Evolutionary conservation across 1,140 invertebrate genomes (phyloP), one percentile per base, ranked within the genome.

Genomic region (Brachionus koreanus): DNA sequence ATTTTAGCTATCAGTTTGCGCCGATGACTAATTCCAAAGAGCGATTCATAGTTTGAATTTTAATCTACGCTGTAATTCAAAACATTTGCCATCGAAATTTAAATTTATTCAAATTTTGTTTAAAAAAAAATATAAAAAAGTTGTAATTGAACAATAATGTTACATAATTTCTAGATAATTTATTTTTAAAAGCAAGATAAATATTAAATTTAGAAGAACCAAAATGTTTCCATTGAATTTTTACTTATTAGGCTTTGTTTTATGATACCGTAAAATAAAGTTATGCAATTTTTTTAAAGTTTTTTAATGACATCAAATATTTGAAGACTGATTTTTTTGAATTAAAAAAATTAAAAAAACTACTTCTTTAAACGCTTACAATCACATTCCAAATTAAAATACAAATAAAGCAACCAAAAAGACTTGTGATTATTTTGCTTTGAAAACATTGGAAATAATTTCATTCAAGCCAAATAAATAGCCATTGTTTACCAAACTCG

Each of bases 81-180:
- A 57, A 57, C 49, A 57, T 57, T 57, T 57, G 19, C 49, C 49
- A 57, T 57, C 19, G 16, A 57, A 57, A 57, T 57, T 57, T 9
- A 57, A 57, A 57, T 57, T 57, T 57, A 57, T 57, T 57, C 49
- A 57, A 57, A 57, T 57, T 57, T 57, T 57, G 49, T 57, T 57
- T 57, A 57, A 29, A 2, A 29, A 29, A 29, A 57, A 57, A 57
- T 57, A 57, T 57, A 57, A 57, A 19, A 57, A 57, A 57, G 49
- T 23, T 57, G 16, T 57, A 57, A 57, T 57, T 19, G 49, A 57
- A 57, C 49, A 57, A 57, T 57, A 57, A 57, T 57, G 49, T 57
- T 57, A 57, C 49, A 57, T 57, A 57, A 57, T 57, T 57, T 57
- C 49, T 57, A 57, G 49, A 57, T 57, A 57, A 57, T 57, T 19